Conservation (phyloP, 1,140 invertebrate genomes). For the Metaphire vulgaris region DNA sequence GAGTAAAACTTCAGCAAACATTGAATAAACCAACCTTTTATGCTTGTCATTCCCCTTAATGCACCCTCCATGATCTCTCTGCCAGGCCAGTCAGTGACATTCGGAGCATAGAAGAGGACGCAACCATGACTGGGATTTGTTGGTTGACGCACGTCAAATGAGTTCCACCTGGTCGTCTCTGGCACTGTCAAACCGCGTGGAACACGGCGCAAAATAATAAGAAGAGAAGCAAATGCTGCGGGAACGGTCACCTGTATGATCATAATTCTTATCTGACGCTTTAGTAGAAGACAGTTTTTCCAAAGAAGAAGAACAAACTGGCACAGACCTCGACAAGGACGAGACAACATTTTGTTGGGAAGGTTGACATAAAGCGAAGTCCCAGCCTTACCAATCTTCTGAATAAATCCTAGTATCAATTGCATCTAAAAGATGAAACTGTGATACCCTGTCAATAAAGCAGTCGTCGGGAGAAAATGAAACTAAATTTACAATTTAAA, state of each 20-base stretch:
- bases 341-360: too few species aligned
- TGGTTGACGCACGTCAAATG: not conserved
- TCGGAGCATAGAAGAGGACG: not conserved
- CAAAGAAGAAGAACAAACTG: conserved; percentile 26
- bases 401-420: too few species aligned
- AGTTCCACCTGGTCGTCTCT: not conserved
- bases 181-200: not conserved
- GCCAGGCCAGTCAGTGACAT: not conserved
- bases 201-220: not conserved
- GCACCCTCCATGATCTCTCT: not conserved
- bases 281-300: conserved; percentile 30
- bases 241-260: conserved; percentile 28
- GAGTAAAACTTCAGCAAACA: too few species aligned
- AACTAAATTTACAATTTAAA: too few species aligned
- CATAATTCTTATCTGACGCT: conserved; percentile 22
- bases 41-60: not conserved
- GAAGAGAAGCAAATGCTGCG: conserved; percentile 19
- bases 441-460: too few species aligned
- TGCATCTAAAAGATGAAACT: too few species aligned
- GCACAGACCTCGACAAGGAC: not conserved
- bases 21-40: not conserved
- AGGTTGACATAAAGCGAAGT: too few species aligned
- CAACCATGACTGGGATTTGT: not conserved
- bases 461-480: too few species aligned
- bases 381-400: too few species aligned